Base-by-base conservation (phyloP, 1,140 invertebrate species). In the Temnothorax curvispinosus region DNA sequence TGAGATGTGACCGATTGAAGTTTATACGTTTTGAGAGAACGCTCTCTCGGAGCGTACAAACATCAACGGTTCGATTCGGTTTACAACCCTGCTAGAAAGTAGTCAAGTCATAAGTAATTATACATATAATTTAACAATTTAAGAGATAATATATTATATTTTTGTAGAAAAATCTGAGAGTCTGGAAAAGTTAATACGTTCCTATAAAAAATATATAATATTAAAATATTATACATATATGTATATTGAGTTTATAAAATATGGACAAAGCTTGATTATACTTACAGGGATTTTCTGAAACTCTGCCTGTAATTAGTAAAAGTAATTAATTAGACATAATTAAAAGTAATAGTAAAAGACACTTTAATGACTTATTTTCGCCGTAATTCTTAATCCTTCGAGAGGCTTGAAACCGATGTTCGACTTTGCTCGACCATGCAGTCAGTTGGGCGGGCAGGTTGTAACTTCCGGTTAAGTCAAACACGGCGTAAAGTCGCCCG, bases 391-490 rank as follows among this genome's bases (percentile, higher is more conserved):
- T 78, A 69, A 54, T 69, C 87, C 89, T 86, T 52, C 18, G 67
- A 90, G 82, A 84, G 80, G 80, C 76, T 86, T 84, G 82, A 90
- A 75, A 72, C 78, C 44, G 86, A 75, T 50, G 52, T 38, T 76
- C 69, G 89, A 88, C 89, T 86, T 91, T 65, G 76, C 62, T 87
- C 89, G 88, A 85, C 86, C 86, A 90, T 74, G 88, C 87, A 89
- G 92, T 90, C 91, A 90, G 88, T 92, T 85, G 87, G 87, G 71
- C 56, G 80, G 50, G 69, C 80, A 87, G 92, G 88, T 88, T 87
- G 89, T 94, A 94, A 94, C 91, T 94, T 94, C 91, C 91, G 93
- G 92, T 94, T 94, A 95, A 95, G 94, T 94, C 94, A 94, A 95
- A 94, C 93, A 94, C 91, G 89, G 90, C 90, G 92, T 87, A 93